Evolutionary conservation across 2,113 vertebrate species (phyloP).

Genomic region (Oreochromis tanganicae): DNA sequence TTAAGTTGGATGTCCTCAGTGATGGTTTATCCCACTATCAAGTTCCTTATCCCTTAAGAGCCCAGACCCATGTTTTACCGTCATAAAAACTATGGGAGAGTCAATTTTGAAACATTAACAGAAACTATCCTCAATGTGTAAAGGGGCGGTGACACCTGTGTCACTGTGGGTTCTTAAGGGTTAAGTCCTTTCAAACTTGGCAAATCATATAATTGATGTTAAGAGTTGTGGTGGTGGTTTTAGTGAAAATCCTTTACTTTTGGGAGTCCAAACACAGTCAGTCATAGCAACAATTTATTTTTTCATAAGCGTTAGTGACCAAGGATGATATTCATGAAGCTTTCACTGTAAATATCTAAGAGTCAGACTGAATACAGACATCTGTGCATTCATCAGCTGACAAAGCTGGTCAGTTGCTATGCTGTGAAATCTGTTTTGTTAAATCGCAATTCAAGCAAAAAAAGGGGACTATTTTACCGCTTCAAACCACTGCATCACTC

Average conservation of each 20-base stretch:
- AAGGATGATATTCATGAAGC: not conserved
- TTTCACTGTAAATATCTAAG: not conserved
- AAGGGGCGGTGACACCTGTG: no score
- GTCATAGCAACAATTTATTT: not conserved
- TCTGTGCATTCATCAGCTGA: not conserved
- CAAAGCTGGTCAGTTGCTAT: not conserved
- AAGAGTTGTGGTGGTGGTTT: not conserved
- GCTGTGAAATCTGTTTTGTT: not conserved
- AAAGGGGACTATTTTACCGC: not conserved
- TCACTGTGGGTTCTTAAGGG: no score
- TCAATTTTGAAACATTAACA: no score
- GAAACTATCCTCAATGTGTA: no score
- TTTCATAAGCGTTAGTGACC: not conserved
- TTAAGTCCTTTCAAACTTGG: not conserved
- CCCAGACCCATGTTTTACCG: no score
- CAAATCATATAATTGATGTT: not conserved
- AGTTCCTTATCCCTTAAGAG: fast-evolving
- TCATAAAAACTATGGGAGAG: no score
- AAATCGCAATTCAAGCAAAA: not conserved
- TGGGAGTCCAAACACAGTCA: not conserved
- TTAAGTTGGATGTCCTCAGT: not conserved
- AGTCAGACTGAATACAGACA: not conserved
- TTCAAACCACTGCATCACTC: not conserved
- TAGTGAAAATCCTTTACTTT: fast-evolving
- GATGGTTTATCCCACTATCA: not conserved